phyloP scores from a whole-genome alignment of 2,797 vertebrate genomes.

The Ataeniobius toweri region DNA sequence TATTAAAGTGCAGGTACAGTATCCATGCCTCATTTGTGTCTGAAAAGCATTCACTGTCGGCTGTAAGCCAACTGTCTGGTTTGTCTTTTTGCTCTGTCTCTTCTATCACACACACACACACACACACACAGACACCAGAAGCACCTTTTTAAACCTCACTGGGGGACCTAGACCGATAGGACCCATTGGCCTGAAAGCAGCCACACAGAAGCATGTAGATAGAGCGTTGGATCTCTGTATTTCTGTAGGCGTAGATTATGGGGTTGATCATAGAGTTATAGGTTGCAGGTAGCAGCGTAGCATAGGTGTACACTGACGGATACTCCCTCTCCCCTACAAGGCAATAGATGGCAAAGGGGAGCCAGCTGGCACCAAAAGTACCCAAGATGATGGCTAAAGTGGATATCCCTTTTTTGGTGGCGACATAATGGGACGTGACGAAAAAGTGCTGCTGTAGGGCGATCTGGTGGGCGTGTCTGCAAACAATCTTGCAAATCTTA shows the following conservation, averaged over 20 bases:
- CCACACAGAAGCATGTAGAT: slow-evolving; percentile 94
- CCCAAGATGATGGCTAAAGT: slow-evolving; percentile 96
- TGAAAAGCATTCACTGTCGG: slow-evolving; percentile 76
- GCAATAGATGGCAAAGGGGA: slow-evolving; percentile 97
- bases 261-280: slow-evolving; percentile 99
- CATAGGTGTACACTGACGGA: slow-evolving; percentile 93
- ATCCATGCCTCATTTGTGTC: slow-evolving; percentile 64
- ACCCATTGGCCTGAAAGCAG: slow-evolving; percentile 89
- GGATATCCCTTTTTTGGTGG: slow-evolving; percentile 95
- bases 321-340: slow-evolving; percentile 90
- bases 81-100: slow-evolving; percentile 53
- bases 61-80: slow-evolving; percentile 78
- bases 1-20: slow-evolving; percentile 89
- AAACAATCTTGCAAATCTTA: slow-evolving; percentile 97
- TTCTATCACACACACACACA: neutral
- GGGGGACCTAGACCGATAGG: slow-evolving; percentile 93
- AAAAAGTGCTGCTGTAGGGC: slow-evolving; percentile 98
- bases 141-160: slow-evolving; percentile 88
- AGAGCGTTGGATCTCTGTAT: slow-evolving; percentile 95
- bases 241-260: slow-evolving; percentile 97
- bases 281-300: slow-evolving; percentile 94
- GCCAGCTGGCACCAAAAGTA: slow-evolving; percentile 96
- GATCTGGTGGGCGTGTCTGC: slow-evolving; percentile 96
- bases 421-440: slow-evolving; percentile 90
- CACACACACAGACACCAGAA: slow-evolving; percentile 18